Base-by-base conservation (phyloP, 2,888 invertebrate species). In the Girardia tigrina region DNA sequence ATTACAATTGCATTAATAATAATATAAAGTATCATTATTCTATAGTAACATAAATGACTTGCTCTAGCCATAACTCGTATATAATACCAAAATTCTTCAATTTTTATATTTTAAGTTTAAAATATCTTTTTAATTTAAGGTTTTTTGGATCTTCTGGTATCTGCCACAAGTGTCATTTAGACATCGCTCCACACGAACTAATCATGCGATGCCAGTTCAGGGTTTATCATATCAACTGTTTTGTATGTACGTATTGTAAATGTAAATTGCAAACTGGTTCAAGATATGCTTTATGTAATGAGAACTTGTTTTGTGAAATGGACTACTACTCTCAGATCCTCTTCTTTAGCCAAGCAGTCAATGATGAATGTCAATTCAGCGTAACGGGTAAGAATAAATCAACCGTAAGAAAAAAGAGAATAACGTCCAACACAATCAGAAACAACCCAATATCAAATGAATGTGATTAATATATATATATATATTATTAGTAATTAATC, bases 241-340 rank as follows among this genome's bases (percentile, higher is more conserved):
- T 56, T n/a, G 56, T 56, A 16, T 56, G 56, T 16, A 56, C 56
- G 2, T 56, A 56, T 56, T 56, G 56, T 56, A 56, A 56, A n/a
- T 56, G 56, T 23, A 56, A 56, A n/a, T 23, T 56, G 56, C n/a
- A 6, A 2, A 56, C 56, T 8, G 56, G 56, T 20, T 56, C 56
- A 4, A n/a, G 56, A 56, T 56, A 56, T 56, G 56, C 8, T 12
- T 23, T 56, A 23, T 56, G 56, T 56, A 56, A 56, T 56, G 56
- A 56, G n/a, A 56, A 56, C 56, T 23, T 56, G n/a, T 56, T 56
- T n/a, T 56, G 56, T n/a, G 56, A 56, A 56, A 56, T 56, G 56
- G 56, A 56, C 23, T 56, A 56, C 56, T 56, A 56, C 23, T 56
- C 56, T 8, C 56, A 56, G 23, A 56, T 56, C n/a, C n/a, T 56